Base-by-base conservation (phyloP, 2,888 invertebrate species). In the Sminthurides aquaticus region DNA sequence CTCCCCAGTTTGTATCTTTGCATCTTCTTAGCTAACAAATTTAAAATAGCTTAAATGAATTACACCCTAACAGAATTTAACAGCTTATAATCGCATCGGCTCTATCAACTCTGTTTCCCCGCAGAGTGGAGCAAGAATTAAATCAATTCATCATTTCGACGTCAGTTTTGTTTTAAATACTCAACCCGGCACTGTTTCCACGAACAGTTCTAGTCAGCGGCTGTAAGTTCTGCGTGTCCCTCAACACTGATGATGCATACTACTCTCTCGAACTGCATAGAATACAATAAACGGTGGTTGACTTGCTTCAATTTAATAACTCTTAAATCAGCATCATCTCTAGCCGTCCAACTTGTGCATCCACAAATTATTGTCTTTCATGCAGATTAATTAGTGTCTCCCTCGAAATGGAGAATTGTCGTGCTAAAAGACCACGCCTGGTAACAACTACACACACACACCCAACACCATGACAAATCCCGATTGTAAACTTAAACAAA, bases 21-120 rank as follows among this genome's bases (percentile, higher is more conserved):
- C n/a, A n/a, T n/a, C n/a, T n/a, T n/a, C n/a, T n/a, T n/a, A n/a
- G n/a, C n/a, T n/a, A n/a, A n/a, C n/a, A n/a, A n/a, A n/a, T n/a
- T n/a, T n/a, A n/a, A n/a, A n/a, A n/a, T 11, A 34, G 43, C 43
- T 15, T 52, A 52, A 52, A 52, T 52, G 52, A 52, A 52, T 15
- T 52, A n/a, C 20, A 52, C 52, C 5, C 52, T 52, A 52, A 52
- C 52, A 52, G 22, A 52, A 52, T 52, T 52, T 52, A 52, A 52
- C 52, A 52, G 52, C 52, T 52, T 20, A 52, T 52, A 52, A 52
- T 52, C 20, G 52, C 52, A 52, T 52, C 52, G 5, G 11, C 43
- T 43, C 18, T 11, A 43, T 11, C 8, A 43, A 8, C 8, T 11
- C 43, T 43, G 11, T 18, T 11, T 11, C 18, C 43, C 8, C 18